Base-by-base conservation (phyloP, 2,113 vertebrate genomes). In the Amia ocellicauda region DNA sequence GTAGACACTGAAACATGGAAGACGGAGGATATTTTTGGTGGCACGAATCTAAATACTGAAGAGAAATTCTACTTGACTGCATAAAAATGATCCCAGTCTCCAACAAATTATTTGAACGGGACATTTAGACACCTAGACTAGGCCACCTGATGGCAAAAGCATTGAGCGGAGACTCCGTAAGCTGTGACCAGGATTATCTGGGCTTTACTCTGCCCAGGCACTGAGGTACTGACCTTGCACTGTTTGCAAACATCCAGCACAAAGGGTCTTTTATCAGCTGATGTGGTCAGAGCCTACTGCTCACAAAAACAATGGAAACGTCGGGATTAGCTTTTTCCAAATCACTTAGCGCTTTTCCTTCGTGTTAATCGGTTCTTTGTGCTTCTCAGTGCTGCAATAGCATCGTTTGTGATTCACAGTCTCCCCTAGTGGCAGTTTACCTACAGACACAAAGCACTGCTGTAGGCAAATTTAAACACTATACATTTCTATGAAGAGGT, bases 171-270 rank as follows among this genome's bases (percentile, higher is more conserved):
- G 5, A 28, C 27, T 41, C n/a, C 62, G 19, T 55, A 26, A 69
- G 42, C 28, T 40, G 62, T 60, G 40, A 28, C 50, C 24, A n/a
- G 26, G 69, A 59, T 45, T 58, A 74, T 8, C 2, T 43, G 60
- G 58, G 51, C 28, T 60, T 64, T 60, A 49, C 65, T 14, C 40
- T 40, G 47, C 63, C 55, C 23, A 63, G 55, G 71, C 58, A 74
- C 60, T 42, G 60, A 63, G 55, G 71, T 55, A 74, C 60, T 42
- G 60, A 60, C 60, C 49, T 27, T 16, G 43, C 14, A 57, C 14
- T 66, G 72, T 76, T 78, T 66, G 68, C 69, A 77, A 69, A 78
- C 72, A 70, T 49, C 45, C 45, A 10, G 67, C 41, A 73, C 66
- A 62, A 66, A 54, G 49, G 19, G 16, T 31, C 55, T 62, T 67